These are phyloP conservation scores for Steatocranus sp. DNA, from an alignment of 2,797 vertebrate species.

Conservation along the genomic window DNA sequence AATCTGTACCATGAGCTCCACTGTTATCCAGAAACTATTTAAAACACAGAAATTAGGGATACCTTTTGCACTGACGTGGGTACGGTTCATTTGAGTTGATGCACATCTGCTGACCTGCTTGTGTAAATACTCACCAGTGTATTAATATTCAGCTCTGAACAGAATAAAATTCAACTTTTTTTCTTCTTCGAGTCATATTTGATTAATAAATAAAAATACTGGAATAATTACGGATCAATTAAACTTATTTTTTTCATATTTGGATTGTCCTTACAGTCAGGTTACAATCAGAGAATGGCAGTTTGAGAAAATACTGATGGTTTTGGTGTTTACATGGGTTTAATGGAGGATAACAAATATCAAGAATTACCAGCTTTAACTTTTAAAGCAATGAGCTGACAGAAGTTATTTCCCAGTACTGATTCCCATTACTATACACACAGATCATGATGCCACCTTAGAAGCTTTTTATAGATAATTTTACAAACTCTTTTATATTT, in stretches of 20 bases:
- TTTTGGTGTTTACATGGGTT: background rate
- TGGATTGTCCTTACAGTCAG: background rate
- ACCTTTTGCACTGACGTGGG: background rate
- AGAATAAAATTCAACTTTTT: background rate
- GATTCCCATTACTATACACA: background rate
- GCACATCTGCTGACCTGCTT: background rate
- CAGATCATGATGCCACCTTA: background rate
- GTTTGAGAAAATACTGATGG: background rate
- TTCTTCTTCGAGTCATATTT: background rate
- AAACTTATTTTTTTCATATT: background rate
- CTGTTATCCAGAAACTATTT: background rate
- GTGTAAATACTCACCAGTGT: background rate
- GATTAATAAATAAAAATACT: background rate
- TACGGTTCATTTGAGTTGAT: background rate
- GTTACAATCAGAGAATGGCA: background rate
- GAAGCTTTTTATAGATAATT: background rate
- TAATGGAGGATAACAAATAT: background rate
- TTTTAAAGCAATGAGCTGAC: background rate
- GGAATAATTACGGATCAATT: background rate
- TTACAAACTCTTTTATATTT: background rate
- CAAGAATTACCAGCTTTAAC: background rate
- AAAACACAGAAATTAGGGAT: background rate
- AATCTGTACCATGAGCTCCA: background rate
- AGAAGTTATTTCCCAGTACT: background rate
- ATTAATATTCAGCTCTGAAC: background rate